Conservation (phyloP, 2,797 vertebrate species). For the Iguana delicatissima region DNA sequence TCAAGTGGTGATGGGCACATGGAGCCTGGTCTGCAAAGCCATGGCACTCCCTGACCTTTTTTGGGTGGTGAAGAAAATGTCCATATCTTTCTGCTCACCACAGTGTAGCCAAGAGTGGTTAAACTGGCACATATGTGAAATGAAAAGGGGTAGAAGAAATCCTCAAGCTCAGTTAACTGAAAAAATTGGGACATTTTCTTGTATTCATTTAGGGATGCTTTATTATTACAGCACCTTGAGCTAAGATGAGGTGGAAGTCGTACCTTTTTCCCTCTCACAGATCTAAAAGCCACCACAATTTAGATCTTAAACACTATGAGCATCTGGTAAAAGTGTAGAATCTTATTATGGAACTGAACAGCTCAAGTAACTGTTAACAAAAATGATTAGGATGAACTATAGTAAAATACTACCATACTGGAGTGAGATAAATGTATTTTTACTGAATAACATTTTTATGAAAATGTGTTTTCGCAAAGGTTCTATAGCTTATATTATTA, state of each 20-base stretch:
- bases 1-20: conserved; percentile 34
- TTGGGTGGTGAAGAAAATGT: conserved; percentile 1
- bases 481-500: neutral
- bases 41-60: conserved; percentile 28
- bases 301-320: neutral
- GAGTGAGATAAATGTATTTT: neutral
- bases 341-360: neutral
- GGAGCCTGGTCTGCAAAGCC: conserved; percentile 15
- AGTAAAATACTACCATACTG: neutral
- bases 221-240: conserved; percentile 15
- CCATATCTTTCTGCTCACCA: conserved; percentile 9
- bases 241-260: neutral
- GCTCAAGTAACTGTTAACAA: neutral
- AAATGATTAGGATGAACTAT: neutral
- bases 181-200: neutral
- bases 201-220: conserved; percentile 22
- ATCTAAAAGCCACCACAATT: neutral
- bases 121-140: conserved; percentile 11
- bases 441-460: neutral
- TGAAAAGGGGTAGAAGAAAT: neutral
- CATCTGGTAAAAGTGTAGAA: neutral
- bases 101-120: conserved; percentile 7
- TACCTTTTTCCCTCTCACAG: neutral
- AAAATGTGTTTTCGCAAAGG: neutral
- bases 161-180: neutral